Percentiles rank a stretch among this genome's conserved stretches.
phyloP scores from a whole-genome alignment of 2,888 invertebrate species.

The Cactoblastis cactorum region DNA sequence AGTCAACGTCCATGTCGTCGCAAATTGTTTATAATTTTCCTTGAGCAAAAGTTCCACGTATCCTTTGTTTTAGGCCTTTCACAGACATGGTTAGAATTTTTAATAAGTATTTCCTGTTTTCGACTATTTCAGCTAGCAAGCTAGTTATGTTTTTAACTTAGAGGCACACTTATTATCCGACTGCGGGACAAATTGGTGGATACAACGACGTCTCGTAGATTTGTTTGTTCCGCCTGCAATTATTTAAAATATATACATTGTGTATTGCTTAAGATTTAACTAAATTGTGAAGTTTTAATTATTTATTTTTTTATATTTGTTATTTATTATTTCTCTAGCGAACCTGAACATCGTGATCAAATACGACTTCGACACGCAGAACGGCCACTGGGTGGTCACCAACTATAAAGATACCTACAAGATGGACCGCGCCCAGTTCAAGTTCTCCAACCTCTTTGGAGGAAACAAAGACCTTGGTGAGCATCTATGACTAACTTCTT shows the following conservation, averaged over 20 bases:
- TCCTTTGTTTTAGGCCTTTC: neutral
- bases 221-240: too few relatives aligned
- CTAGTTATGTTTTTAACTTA: too few relatives aligned
- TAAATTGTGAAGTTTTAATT: too few relatives aligned
- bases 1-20: neutral
- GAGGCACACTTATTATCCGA: too few relatives aligned
- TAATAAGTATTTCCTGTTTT: neutral
- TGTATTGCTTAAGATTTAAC: too few relatives aligned
- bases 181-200: too few relatives aligned
- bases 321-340: conserved; percentile 40
- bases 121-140: neutral
- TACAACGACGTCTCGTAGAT: too few relatives aligned
- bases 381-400: conserved; percentile 62
- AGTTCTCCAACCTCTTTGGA: conserved; percentile 67
- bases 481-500: conserved; percentile 15
- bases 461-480: conserved; percentile 70
- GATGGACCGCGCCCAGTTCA: conserved; percentile 69
- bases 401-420: conserved; percentile 65
- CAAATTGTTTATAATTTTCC: neutral
- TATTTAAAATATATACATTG: too few relatives aligned
- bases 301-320: too few relatives aligned
- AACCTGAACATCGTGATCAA: conserved; percentile 68
- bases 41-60: neutral
- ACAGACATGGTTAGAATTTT: neutral
- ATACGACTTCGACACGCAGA: conserved; percentile 58